phyloP scores from a whole-genome alignment of 92 coral and sea anemone genomes.

The Zoanthus sociatus region DNA sequence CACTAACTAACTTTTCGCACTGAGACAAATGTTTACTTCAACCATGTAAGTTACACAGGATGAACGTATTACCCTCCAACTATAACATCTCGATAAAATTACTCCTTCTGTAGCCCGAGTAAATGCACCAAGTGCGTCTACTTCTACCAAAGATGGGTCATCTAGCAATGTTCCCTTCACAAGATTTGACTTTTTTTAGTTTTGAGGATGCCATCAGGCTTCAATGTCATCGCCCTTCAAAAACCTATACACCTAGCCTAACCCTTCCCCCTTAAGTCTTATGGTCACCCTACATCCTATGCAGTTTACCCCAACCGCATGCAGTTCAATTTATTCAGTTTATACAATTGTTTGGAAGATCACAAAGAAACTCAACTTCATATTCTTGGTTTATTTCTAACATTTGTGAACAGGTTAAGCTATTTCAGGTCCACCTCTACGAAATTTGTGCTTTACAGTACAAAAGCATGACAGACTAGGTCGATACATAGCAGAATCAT shows the following conservation, averaged over 20 bases:
- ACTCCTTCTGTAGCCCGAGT: too few species aligned
- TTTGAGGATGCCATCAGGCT: slow-evolving; percentile 9
- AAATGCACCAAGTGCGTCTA: too few species aligned
- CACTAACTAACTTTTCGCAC: too few species aligned
- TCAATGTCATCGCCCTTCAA: slow-evolving; percentile 10
- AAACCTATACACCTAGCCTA: slow-evolving; percentile 19
- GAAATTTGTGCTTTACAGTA: slow-evolving; percentile 36
- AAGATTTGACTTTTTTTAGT: slow-evolving; percentile 1
- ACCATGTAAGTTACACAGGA: too few species aligned
- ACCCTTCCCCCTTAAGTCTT: slow-evolving; percentile 9
- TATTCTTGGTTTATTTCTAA: slow-evolving; percentile 13
- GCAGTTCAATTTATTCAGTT: slow-evolving; percentile 19
- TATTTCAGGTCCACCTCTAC: slow-evolving; percentile 27
- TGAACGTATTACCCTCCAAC: too few species aligned
- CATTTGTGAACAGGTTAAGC: slow-evolving; percentile 17
- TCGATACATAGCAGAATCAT: slow-evolving; percentile 26
- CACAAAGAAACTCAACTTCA: slow-evolving; percentile 27
- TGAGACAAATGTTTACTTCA: too few species aligned
- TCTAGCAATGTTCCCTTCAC: background rate
- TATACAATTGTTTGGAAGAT: slow-evolving; percentile 28
- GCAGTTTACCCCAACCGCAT: slow-evolving; percentile 36
- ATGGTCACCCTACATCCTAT: background rate
- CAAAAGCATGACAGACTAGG: slow-evolving; percentile 25
- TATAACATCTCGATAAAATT: too few species aligned
- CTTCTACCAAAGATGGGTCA: too few species aligned